Evolutionary conservation across 2,888 invertebrate genomes (phyloP).

Genomic region (Machimus rusticus): DNA sequence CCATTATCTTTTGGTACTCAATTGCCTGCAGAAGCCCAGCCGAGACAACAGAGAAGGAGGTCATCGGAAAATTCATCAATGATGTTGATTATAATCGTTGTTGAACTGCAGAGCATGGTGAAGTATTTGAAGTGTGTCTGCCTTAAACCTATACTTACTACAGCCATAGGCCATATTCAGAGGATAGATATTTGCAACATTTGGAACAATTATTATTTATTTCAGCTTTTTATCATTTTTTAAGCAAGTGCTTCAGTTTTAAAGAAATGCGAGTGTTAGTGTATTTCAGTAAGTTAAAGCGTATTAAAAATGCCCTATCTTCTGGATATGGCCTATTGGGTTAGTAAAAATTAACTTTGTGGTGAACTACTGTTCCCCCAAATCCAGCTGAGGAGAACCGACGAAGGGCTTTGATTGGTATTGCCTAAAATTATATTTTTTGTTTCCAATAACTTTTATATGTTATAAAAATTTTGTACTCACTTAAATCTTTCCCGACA

Average conservation of each 20-base stretch:
- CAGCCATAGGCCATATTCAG: background rate
- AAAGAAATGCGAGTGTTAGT: background rate
- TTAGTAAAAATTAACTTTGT: background rate
- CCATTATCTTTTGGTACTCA: background rate
- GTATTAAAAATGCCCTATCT: background rate
- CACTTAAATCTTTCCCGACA: conserved; percentile 78
- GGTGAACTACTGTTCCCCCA: conserved; percentile 65
- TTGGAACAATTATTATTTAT: background rate
- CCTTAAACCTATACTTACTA: background rate
- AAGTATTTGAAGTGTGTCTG: background rate
- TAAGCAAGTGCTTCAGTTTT: background rate
- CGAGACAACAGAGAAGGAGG: conserved; percentile 7
- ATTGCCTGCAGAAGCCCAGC: conserved; percentile 17
- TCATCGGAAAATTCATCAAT: background rate
- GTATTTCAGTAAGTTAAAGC: background rate
- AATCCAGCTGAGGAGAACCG: conserved; percentile 81
- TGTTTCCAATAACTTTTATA: conserved; percentile 22
- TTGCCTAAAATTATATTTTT: conserved; percentile 69
- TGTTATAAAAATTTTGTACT: conserved; percentile 57
- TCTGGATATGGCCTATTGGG: background rate
- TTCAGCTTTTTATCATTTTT: background rate
- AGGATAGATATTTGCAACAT: background rate
- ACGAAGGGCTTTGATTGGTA: conserved; percentile 80
- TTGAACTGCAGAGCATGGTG: background rate
- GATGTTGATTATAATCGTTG: background rate